Base-by-base conservation (phyloP, 2,113 vertebrate species). In the Spea multiplicata region DNA sequence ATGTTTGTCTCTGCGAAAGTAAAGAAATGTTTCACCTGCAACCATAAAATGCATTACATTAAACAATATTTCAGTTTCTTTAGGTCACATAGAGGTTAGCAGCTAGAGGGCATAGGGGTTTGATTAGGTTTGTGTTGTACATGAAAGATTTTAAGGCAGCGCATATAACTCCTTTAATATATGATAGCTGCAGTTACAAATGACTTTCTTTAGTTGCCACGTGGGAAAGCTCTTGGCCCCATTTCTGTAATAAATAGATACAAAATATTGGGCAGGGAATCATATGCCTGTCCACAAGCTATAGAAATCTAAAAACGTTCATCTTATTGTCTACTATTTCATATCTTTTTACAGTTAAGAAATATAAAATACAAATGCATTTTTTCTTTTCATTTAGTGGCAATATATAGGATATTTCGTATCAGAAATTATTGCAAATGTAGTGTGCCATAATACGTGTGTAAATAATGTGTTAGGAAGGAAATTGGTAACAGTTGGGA, bases 71-170 rank as follows among this genome's bases (percentile, higher is more conserved):
- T 92, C 91, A 90, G 86, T 86, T 30, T 85, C 86, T 88, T 92
- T 90, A 92, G 93, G 93, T 95, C 94, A 94, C 82, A 72, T 83
- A 84, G 86, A 89, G 92, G 91, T 93, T 93, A 94, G 86, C 89
- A 88, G 89, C 93, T 91, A 82, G 84, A 87, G 90, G 92, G 93
- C 87, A 92, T 72, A 82, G 87, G 84, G 85, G 87, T 93, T 92
- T 95, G 92, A 94, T 93, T 90, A 91, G 89, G 90, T 93, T 92
- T 94, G 88, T 82, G 30, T 94, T 89, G 89, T 88, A 90, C 68
- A 81, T 89, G 86, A 88, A 90, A 90, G 91, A 93, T 88, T 90
- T 88, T 89, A 88, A 88, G 83, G 89, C 82, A 83, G 88, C 88
- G 82, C 73, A 85, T 78, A 91, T 84, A 88, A 88, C 85, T 87